Evolutionary conservation across 2,888 invertebrate species (phyloP).

Genomic region (Penaeus monodon): DNA sequence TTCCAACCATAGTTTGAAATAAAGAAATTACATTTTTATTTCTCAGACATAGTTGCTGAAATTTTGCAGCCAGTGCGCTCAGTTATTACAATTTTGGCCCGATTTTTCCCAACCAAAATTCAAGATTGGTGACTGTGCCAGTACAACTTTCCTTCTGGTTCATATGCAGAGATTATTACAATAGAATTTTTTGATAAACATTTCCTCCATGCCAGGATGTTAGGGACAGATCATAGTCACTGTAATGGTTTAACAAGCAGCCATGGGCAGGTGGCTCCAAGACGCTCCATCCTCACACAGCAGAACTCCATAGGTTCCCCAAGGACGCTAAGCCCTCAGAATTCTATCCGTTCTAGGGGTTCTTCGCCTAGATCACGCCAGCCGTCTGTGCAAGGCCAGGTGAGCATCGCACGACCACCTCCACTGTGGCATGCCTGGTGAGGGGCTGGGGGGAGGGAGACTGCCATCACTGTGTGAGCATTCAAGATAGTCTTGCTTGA

Average conservation of each 20-base stretch:
- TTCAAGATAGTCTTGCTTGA: too few relatives aligned
- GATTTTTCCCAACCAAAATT: too few relatives aligned
- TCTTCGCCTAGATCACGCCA: constrained; percentile 65
- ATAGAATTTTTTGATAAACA: too few relatives aligned
- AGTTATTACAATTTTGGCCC: too few relatives aligned
- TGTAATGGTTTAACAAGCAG: constrained; percentile 72
- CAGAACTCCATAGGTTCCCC: constrained; percentile 67
- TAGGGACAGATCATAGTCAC: constrained; percentile 79
- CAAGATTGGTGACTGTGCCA: too few relatives aligned
- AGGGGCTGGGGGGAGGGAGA: constrained; percentile 13
- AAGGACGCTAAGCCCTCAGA: constrained; percentile 78
- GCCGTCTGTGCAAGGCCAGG: constrained; percentile 62
- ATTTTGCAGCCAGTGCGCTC: too few relatives aligned
- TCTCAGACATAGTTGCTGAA: too few relatives aligned
- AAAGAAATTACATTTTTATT: too few relatives aligned
- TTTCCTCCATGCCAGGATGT: constrained; percentile 72
- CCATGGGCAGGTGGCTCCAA: constrained; percentile 52
- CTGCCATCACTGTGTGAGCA: too few relatives aligned
- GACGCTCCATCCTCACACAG: constrained; percentile 66
- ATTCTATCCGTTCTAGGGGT: constrained; percentile 75
- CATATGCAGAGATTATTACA: too few relatives aligned
- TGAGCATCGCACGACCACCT: constrained; percentile 4
- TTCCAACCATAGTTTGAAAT: too few relatives aligned
- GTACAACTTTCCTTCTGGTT: too few relatives aligned
- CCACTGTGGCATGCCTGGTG: background rate